These are phyloP conservation scores for Tragulus kanchil DNA, from an alignment of 2,113 vertebrate species.

Conservation along the genomic window DNA sequence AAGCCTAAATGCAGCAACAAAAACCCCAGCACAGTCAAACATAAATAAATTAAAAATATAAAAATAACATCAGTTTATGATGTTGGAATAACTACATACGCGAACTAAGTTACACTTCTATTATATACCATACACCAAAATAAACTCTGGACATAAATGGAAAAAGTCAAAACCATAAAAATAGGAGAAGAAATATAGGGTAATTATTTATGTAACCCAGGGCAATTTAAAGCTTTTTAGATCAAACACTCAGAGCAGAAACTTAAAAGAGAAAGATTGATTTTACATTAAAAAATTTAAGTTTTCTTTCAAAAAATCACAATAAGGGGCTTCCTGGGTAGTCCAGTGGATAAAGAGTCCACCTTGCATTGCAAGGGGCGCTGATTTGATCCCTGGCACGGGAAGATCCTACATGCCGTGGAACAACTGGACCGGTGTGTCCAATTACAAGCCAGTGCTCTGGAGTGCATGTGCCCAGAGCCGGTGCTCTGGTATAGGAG, in stretches of 20 bases:
- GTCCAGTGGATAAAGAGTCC: no score
- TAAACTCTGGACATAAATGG: background rate
- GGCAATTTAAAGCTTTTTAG: background rate
- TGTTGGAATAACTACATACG: background rate
- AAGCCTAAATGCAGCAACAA: no score
- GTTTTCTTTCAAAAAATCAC: background rate
- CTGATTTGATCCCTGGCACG: no score
- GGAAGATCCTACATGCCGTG: no score
- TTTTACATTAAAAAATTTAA: conserved; percentile 22
- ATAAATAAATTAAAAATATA: no score
- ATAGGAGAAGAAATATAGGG: background rate
- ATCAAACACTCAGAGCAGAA: background rate
- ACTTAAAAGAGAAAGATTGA: background rate
- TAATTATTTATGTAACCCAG: background rate
- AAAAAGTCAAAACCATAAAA: conserved; percentile 22
- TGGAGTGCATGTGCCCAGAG: no score
- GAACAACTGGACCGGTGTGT: no score
- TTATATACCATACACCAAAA: background rate
- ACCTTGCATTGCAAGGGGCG: no score
- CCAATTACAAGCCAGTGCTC: no score
- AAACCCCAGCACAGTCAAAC: no score
- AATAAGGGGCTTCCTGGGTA: background rate
- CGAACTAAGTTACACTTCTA: background rate
- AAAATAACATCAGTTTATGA: background rate
- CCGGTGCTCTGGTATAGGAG: no score